phyloP scores from a whole-genome alignment of 2,113 vertebrate genomes.

The Nanorana parkeri region DNA sequence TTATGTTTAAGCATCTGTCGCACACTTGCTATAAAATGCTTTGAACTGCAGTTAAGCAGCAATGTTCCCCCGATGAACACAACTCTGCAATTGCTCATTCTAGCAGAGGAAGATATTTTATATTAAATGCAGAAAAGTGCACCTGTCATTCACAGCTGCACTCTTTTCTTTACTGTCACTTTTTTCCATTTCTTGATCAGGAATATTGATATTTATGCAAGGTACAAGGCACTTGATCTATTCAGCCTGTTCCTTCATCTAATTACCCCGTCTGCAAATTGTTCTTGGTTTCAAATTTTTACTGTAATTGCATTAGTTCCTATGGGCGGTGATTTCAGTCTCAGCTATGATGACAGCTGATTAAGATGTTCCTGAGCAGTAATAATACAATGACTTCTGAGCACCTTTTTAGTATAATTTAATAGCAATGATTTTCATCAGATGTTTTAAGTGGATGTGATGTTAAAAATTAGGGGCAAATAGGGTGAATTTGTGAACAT shows the following conservation, averaged over 20 bases:
- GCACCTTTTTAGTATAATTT: not conserved
- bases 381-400: conserved; percentile 34
- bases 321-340: conserved; percentile 37
- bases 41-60: conserved; percentile 53
- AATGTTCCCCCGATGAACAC: conserved; percentile 50
- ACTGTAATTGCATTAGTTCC: conserved; percentile 50
- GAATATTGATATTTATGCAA: conserved; percentile 39
- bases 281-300: conserved; percentile 40
- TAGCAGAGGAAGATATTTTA: conserved; percentile 27
- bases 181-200: conserved; percentile 25
- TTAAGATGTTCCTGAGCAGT: conserved; percentile 38
- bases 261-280: conserved; percentile 47
- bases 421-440: not conserved
- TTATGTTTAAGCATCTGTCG: conserved; percentile 58
- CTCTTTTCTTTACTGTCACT: conserved; percentile 6
- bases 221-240: conserved; percentile 4
- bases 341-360: conserved; percentile 46
- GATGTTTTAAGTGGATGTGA: no score
- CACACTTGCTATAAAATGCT: conserved; percentile 54
- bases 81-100: conserved; percentile 42
- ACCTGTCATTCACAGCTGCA: conserved; percentile 38
- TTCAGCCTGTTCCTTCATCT: conserved; percentile 36
- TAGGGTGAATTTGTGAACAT: no score
- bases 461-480: no score
- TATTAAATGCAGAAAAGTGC: conserved; percentile 1